phyloP scores from a whole-genome alignment of 2,113 vertebrate species.

The Lophotis ruficrista region DNA sequence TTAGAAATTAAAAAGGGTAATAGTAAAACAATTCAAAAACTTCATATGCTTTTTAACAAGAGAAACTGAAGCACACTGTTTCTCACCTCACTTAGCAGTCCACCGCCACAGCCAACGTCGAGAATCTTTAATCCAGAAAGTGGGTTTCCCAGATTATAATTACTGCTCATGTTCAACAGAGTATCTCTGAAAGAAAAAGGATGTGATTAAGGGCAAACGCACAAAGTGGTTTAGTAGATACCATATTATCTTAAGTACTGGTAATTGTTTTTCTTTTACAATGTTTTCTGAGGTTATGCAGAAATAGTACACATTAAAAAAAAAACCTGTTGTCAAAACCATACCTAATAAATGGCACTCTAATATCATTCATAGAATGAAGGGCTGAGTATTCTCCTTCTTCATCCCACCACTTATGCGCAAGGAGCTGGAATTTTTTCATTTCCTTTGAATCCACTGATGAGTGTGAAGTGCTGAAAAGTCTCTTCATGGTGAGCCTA shows the following conservation, averaged over 20 bases:
- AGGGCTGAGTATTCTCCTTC: constrained; percentile 87
- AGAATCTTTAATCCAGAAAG: constrained; percentile 86
- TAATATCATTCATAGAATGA: constrained; percentile 93
- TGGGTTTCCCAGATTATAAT: constrained; percentile 81
- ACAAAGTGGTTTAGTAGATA: background rate
- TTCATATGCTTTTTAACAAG: background rate
- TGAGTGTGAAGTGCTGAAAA: constrained; percentile 68
- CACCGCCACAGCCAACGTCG: constrained; percentile 94
- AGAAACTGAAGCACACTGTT: background rate
- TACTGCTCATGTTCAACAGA: constrained; percentile 80
- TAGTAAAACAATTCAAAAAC: background rate
- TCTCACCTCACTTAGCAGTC: constrained; percentile 90
- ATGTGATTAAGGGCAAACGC: background rate
- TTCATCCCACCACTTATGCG: constrained; percentile 94
- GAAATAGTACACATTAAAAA: background rate
- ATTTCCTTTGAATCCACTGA: constrained; percentile 88
- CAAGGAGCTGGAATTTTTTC: constrained; percentile 86
- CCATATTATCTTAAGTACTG: background rate
- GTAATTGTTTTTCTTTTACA: background rate
- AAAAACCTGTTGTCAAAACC: background rate
- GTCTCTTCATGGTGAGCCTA: constrained; percentile 54
- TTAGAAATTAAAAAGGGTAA: background rate
- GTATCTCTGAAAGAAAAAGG: constrained; percentile 84
- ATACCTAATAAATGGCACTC: constrained; percentile 96
- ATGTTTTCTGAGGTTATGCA: background rate